Conservation (phyloP, 2,888 invertebrate species). For the Thumatha senex region DNA sequence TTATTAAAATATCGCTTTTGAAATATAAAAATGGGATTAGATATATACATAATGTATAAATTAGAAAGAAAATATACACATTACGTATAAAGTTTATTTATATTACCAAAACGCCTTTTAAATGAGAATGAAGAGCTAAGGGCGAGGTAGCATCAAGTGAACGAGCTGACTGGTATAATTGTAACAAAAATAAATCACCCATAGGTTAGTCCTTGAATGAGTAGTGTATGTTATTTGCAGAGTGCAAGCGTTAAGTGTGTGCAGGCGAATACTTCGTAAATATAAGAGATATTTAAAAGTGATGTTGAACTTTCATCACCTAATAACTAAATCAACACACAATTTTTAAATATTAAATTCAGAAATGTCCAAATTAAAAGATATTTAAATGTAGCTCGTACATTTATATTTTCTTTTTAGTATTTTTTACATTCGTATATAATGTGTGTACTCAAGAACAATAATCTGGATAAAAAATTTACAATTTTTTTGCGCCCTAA, state of each 20-base stretch:
- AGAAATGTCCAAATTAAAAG: too few relatives aligned
- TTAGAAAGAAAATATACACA: not conserved
- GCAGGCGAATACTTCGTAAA: too few relatives aligned
- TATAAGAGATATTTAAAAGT: too few relatives aligned
- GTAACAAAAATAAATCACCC: slow-evolving; percentile 25
- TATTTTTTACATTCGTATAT: too few relatives aligned
- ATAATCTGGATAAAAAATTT: too few relatives aligned
- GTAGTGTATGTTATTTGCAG: slow-evolving; percentile 19
- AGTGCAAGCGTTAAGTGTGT: not conserved
- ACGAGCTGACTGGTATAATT: slow-evolving; percentile 25
- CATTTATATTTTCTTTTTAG: too few relatives aligned
- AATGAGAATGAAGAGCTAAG: slow-evolving; percentile 19
- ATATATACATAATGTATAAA: not conserved
- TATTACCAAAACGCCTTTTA: slow-evolving; percentile 21
- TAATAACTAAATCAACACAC: too few relatives aligned
- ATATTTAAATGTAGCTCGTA: too few relatives aligned
- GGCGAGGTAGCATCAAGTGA: slow-evolving; percentile 34
- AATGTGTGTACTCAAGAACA: too few relatives aligned
- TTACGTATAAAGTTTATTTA: not conserved
- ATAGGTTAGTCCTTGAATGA: slow-evolving; percentile 36
- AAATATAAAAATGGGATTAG: not conserved
- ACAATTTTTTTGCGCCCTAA: too few relatives aligned
- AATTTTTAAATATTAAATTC: too few relatives aligned
- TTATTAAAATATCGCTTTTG: not conserved
- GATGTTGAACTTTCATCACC: too few relatives aligned